phyloP scores from a whole-genome alignment of 2,888 invertebrate species.

The Petrolisthes cinctipes region DNA sequence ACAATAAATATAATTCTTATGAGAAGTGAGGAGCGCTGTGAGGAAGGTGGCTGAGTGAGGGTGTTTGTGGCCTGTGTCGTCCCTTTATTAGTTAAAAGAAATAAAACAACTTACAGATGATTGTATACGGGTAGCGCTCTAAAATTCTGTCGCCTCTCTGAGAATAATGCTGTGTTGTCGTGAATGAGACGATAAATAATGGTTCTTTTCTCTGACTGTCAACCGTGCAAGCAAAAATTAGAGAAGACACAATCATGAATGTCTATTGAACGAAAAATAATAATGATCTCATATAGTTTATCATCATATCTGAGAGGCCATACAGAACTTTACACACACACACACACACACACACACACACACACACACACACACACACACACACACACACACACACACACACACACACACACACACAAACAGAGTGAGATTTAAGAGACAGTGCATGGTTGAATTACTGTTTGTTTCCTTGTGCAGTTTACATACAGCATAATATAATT shows the following conservation, averaged over 20 bases:
- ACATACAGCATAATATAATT: background rate
- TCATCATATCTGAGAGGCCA: background rate
- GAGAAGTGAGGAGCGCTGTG: no score
- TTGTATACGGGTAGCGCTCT: no score
- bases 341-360: conserved; percentile 21
- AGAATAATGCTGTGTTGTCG: no score
- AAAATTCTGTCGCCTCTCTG: no score
- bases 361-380: conserved; percentile 4
- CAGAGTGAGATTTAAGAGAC: background rate
- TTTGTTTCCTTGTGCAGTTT: background rate
- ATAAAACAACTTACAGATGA: no score
- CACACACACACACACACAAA: background rate
- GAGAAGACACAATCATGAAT: no score
- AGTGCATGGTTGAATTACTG: background rate
- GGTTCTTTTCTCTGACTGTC: no score
- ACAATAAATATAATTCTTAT: no score
- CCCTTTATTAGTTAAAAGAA: no score
- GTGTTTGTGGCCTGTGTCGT: no score
- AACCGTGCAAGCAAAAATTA: no score
- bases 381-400: background rate
- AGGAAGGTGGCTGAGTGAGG: no score
- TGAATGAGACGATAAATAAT: background rate
- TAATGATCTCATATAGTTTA: background rate
- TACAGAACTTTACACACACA: background rate
- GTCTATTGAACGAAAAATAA: background rate